phyloP scores from a whole-genome alignment of 2,113 vertebrate species.

The Podarcis cretensis region DNA sequence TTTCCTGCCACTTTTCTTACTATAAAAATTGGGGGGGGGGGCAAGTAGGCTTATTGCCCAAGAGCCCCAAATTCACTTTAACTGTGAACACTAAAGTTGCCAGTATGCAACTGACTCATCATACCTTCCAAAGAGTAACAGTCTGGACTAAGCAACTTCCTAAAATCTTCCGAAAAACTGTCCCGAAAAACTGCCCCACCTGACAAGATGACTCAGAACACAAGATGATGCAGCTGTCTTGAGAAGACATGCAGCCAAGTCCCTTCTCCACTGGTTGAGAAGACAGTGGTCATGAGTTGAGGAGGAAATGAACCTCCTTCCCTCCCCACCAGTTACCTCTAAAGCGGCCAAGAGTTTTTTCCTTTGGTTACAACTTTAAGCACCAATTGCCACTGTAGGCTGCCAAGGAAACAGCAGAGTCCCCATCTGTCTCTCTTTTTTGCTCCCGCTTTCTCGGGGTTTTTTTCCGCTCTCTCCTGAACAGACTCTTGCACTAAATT shows the following conservation, averaged over 20 bases:
- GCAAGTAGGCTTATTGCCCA: too few species aligned
- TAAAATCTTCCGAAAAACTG: background rate
- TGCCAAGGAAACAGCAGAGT: background rate
- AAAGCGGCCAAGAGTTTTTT: background rate
- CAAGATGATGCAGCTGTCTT: background rate
- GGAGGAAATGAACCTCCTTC: background rate
- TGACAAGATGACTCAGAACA: background rate
- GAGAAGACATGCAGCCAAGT: background rate
- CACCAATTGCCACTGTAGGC: background rate
- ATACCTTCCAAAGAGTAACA: too few species aligned
- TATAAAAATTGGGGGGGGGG: too few species aligned
- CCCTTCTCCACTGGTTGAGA: too few species aligned
- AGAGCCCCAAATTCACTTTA: too few species aligned
- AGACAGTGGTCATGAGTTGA: too few species aligned
- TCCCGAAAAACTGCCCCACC: background rate
- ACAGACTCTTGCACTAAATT: conserved; percentile 61
- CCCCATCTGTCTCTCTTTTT: background rate
- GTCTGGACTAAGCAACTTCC: background rate
- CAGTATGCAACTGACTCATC: too few species aligned
- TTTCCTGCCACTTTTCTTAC: too few species aligned
- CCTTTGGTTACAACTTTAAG: background rate
- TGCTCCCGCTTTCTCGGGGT: background rate
- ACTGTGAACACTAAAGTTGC: too few species aligned
- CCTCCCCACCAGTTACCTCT: background rate
- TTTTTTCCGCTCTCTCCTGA: conserved; percentile 11